phyloP scores from a whole-genome alignment of 2,113 vertebrate species.

The Thamnaconus septentrionalis region DNA sequence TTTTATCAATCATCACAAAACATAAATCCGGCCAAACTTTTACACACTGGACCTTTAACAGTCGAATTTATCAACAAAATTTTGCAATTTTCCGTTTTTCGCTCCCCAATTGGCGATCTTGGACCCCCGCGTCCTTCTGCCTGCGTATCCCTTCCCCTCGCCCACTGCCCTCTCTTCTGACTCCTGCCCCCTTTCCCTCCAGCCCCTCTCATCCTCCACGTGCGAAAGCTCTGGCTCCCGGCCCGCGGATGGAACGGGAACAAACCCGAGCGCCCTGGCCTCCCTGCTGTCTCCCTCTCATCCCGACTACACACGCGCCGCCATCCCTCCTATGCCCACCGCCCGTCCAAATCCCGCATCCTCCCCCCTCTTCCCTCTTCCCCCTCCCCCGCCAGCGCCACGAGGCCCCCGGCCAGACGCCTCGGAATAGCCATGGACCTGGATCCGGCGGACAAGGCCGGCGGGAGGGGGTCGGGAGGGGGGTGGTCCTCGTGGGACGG shows the following conservation, averaged over 20 bases:
- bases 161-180: slow-evolving; percentile 25
- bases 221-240: slow-evolving; percentile 57
- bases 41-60: neutral
- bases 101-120: no score
- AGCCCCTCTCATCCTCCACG: slow-evolving; percentile 42
- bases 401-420: slow-evolving; percentile 39
- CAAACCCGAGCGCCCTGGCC: slow-evolving; percentile 51
- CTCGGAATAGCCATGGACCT: slow-evolving; percentile 65
- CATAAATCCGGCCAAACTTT: neutral
- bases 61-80: no score
- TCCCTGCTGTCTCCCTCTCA: slow-evolving; percentile 67
- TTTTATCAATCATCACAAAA: no score
- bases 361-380: slow-evolving; percentile 52
- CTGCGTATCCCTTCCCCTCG: neutral
- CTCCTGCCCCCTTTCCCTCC: slow-evolving; percentile 29
- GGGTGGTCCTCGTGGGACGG: slow-evolving; percentile 47
- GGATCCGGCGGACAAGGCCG: slow-evolving; percentile 49
- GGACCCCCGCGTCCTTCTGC: no score
- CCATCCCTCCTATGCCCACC: slow-evolving; percentile 45
- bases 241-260: slow-evolving; percentile 65
- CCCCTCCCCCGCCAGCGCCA: slow-evolving; percentile 53
- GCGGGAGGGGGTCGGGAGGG: neutral
- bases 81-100: no score
- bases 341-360: slow-evolving; percentile 56
- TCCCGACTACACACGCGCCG: slow-evolving; percentile 64